A percentile compares a stretch with the other conserved stretches of the same genome.
These are phyloP conservation scores for Altica lythri DNA, from an alignment of 2,888 invertebrate genomes.

Conservation along the genomic window DNA sequence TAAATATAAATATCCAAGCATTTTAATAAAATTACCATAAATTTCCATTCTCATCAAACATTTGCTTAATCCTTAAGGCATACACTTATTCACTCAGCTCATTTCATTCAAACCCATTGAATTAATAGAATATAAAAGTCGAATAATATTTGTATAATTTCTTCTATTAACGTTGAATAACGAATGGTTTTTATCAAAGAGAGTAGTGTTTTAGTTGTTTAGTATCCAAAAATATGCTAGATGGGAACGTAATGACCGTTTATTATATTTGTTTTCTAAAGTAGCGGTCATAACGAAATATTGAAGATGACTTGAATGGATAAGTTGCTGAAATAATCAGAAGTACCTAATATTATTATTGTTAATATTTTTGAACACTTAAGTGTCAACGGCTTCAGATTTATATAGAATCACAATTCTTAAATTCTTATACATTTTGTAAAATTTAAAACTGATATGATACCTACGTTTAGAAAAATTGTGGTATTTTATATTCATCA, in stretches of 20 bases:
- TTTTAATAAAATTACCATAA: constrained; percentile 26
- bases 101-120: constrained; percentile 24
- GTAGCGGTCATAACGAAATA: not conserved
- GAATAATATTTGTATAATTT: constrained; percentile 26
- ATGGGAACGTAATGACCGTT: not conserved
- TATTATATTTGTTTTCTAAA: not conserved
- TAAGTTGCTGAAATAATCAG: no score
- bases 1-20: constrained; percentile 21
- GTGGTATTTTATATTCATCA: no score
- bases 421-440: no score
- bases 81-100: constrained; percentile 26
- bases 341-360: no score
- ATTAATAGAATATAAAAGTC: constrained; percentile 26
- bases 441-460: no score
- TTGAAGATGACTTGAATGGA: not conserved
- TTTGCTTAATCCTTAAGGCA: constrained; percentile 27
- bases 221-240: not conserved
- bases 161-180: constrained; percentile 19
- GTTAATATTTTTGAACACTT: no score
- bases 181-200: constrained; percentile 18
- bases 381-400: no score
- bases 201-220: constrained; percentile 13
- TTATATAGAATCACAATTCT: no score
- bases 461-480: no score
- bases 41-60: constrained; percentile 27